Conservation (phyloP, 2,797 vertebrate genomes). For the Peromyscus aztecus region DNA sequence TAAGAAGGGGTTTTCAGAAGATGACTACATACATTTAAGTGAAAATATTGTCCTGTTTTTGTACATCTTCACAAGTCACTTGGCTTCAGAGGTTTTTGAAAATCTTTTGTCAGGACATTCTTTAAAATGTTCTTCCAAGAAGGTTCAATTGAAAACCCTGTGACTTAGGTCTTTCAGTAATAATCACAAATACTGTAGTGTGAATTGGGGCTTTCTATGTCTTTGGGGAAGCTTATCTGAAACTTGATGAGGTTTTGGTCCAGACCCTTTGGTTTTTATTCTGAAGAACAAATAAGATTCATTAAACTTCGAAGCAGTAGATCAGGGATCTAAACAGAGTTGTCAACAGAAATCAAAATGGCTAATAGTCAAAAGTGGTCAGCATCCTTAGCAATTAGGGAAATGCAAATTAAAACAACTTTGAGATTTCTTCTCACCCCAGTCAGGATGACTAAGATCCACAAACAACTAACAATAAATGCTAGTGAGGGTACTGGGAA, state of each 20-base stretch:
- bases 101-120: neutral
- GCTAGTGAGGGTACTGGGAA: neutral
- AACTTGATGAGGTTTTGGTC: neutral
- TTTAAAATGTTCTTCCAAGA: conserved; percentile 32
- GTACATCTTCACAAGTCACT: conserved; percentile 14
- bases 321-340: neutral
- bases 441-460: neutral
- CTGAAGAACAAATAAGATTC: neutral
- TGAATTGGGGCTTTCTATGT: neutral
- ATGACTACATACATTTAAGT: neutral
- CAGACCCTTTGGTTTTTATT: conserved; percentile 44
- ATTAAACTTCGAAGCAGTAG: neutral
- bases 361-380: neutral
- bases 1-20: conserved; percentile 22
- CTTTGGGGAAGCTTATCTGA: conserved; percentile 33
- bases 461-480: neutral
- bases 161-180: conserved; percentile 20
- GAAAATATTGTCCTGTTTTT: conserved; percentile 24
- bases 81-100: neutral
- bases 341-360: neutral
- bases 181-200: conserved; percentile 31
- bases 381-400: neutral
- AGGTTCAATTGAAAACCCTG: neutral
- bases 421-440: neutral
- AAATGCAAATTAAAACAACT: neutral